Evolutionary conservation across 92 coral and sea anemone genomes (phyloP).

Genomic region (Blastomussa wellsi): DNA sequence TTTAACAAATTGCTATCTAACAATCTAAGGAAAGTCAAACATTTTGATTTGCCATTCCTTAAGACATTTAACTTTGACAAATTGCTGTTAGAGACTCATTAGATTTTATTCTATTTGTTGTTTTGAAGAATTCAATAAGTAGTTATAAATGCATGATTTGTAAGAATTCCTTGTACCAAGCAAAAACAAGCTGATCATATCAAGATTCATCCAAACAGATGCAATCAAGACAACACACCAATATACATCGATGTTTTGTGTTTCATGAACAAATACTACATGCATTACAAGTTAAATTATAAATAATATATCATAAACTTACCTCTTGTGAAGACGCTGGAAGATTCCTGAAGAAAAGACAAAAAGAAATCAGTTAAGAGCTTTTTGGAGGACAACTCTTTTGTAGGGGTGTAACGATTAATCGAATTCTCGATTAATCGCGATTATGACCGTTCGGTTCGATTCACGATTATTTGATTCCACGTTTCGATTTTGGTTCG

Average conservation of each 20-base stretch:
- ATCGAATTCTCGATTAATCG: too few relatives aligned
- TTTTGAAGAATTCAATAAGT: too few relatives aligned
- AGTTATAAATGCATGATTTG: background rate
- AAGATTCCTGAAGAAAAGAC: conserved; percentile 1
- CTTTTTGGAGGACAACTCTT: background rate
- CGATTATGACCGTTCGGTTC: too few relatives aligned
- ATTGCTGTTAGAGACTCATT: too few relatives aligned
- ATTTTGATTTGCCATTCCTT: too few relatives aligned
- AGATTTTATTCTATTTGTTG: too few relatives aligned
- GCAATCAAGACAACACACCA: background rate
- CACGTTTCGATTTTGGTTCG: too few relatives aligned
- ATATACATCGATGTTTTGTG: background rate
- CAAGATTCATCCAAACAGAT: background rate
- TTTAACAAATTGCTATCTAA: too few relatives aligned
- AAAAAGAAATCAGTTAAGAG: background rate
- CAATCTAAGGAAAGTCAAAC: too few relatives aligned
- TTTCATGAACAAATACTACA: background rate
- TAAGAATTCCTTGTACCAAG: background rate
- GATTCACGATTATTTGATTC: too few relatives aligned
- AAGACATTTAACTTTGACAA: too few relatives aligned
- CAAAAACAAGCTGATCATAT: background rate
- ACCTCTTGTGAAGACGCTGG: background rate
- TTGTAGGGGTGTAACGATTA: too few relatives aligned
- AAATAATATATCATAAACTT: background rate
- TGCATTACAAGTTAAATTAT: background rate